A percentile compares a stretch with the other conserved stretches of the same genome.
phyloP scores from a whole-genome alignment of 2,113 vertebrate species.

The Chloroceryle aenea region DNA sequence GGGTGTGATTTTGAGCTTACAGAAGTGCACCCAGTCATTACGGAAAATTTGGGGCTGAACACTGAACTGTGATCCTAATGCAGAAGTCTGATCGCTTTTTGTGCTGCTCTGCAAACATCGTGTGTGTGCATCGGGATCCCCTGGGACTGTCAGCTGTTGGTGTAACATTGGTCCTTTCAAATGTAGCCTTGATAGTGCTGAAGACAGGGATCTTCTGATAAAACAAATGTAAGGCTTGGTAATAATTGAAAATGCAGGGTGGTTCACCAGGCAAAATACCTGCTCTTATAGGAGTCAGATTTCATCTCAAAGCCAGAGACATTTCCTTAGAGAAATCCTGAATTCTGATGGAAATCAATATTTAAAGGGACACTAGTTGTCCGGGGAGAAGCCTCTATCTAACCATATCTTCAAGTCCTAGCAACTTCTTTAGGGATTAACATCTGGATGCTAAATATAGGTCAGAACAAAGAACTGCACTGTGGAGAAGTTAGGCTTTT shows the following conservation, averaged over 20 bases:
- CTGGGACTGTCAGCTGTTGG: neutral
- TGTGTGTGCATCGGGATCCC: neutral
- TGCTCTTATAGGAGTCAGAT: neutral
- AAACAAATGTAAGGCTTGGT: slow-evolving; percentile 13
- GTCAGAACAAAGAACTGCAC: neutral
- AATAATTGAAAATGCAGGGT: slow-evolving; percentile 12
- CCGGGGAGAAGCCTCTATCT: neutral
- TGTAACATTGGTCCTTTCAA: slow-evolving; percentile 3
- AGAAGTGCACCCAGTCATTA: neutral
- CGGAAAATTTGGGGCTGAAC: neutral
- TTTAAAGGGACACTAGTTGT: neutral
- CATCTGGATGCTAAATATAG: neutral
- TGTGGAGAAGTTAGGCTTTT: neutral
- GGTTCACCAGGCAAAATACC: neutral
- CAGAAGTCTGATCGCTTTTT: neutral
- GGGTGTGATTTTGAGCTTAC: neutral
- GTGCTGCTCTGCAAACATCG: neutral
- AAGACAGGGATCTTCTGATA: slow-evolving; percentile 34
- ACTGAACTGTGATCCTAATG: neutral
- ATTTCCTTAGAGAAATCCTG: neutral
- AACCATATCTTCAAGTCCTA: neutral
- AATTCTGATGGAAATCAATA: slow-evolving; percentile 6
- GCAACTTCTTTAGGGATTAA: neutral
- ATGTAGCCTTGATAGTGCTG: neutral
- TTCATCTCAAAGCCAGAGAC: neutral